A percentile compares a stretch with the other conserved stretches of the same genome.
phyloP scores from a whole-genome alignment of 2,888 invertebrate species.

The Lacanobia oleracea region DNA sequence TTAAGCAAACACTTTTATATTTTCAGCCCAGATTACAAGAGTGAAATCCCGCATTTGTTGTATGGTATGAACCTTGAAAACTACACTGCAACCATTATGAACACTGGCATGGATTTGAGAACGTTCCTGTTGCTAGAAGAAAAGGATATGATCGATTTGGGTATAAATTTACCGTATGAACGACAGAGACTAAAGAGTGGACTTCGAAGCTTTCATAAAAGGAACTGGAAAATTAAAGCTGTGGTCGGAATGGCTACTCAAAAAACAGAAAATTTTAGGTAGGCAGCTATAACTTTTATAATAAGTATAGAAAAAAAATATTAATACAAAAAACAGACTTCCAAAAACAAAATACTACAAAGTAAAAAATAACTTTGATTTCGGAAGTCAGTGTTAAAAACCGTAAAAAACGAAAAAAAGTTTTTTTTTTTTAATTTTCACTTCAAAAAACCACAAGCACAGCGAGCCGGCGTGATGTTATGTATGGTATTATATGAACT shows the following conservation, averaged over 20 bases:
- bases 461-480: no score
- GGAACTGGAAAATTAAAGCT: slow-evolving; percentile 88
- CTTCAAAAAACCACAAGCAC: no score
- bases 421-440: no score
- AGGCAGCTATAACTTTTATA: slow-evolving; percentile 74
- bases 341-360: no score
- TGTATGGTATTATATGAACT: no score
- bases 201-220: slow-evolving; percentile 90
- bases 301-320: no score
- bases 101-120: slow-evolving; percentile 87
- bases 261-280: slow-evolving; percentile 84
- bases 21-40: slow-evolving; percentile 85
- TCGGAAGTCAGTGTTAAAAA: no score
- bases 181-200: slow-evolving; percentile 89
- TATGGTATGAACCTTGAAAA: slow-evolving; percentile 91
- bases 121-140: slow-evolving; percentile 91
- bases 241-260: slow-evolving; percentile 84
- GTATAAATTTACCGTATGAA: slow-evolving; percentile 91
- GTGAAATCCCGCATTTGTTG: slow-evolving; percentile 90
- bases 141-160: slow-evolving; percentile 89
- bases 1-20: slow-evolving; percentile 11
- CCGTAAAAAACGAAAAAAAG: no score
- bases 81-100: slow-evolving; percentile 84
- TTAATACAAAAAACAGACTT: not conserved
- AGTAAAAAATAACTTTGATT: no score